Conservation (phyloP, 2,797 vertebrate species). For the Rachycentron canadum region DNA sequence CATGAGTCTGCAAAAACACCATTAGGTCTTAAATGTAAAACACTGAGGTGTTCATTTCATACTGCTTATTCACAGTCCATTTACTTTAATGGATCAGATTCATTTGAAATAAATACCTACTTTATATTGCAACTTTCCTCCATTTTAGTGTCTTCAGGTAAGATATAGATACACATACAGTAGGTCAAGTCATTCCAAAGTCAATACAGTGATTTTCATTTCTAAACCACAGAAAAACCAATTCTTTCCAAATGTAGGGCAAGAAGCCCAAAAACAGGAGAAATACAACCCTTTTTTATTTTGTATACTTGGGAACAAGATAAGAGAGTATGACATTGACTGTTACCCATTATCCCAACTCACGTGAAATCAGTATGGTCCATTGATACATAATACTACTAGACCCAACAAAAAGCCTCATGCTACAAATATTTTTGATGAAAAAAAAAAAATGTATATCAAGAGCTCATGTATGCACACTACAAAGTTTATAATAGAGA, state of each 20-base stretch:
- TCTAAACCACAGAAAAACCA: slow-evolving; percentile 51
- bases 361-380: slow-evolving; percentile 54
- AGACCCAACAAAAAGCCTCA: slow-evolving; percentile 57
- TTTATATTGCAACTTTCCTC: slow-evolving; percentile 75
- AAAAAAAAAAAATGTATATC: slow-evolving; percentile 6
- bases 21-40: slow-evolving; percentile 40
- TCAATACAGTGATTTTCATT: slow-evolving; percentile 64
- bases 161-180: slow-evolving; percentile 57
- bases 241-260: slow-evolving; percentile 10
- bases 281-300: slow-evolving; percentile 28
- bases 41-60: slow-evolving; percentile 44
- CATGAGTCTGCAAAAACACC: slow-evolving; percentile 74
- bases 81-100: slow-evolving; percentile 26
- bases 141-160: slow-evolving; percentile 68
- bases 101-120: slow-evolving; percentile 71
- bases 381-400: slow-evolving; percentile 48
- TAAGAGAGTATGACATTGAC: slow-evolving; percentile 33
- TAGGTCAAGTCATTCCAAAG: slow-evolving; percentile 51
- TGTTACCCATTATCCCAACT: slow-evolving; percentile 49
- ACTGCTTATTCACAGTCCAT: slow-evolving; percentile 55
- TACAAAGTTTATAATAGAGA: slow-evolving; percentile 51
- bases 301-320: slow-evolving; percentile 51
- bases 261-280: slow-evolving; percentile 28
- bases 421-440: slow-evolving; percentile 65
- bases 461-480: slow-evolving; percentile 59